Base-by-base conservation (phyloP, 2,888 invertebrate genomes). In the Physocephala rufipes region DNA sequence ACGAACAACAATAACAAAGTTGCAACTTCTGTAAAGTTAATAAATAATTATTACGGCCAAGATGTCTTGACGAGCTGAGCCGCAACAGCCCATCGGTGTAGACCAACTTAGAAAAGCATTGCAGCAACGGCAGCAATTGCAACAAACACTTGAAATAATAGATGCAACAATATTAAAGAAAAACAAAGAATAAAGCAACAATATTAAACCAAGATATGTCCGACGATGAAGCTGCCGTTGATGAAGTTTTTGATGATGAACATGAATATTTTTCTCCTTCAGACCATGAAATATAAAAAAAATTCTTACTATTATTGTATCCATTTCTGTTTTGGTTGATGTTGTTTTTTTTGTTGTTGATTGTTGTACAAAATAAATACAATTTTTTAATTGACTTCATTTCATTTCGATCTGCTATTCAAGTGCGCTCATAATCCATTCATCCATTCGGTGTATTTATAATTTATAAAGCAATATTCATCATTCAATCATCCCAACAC, bases 11-110 rank as follows among this genome's bases (percentile, higher is more conserved):
- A 9, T 28, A 62, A 66, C 21, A 55, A 43, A 51, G 7, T 19
- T n/a, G 55, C 59, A 67, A 67, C 67, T 67, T 67, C 59, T n/a
- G 28, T 47, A 67, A 59, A 21, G 59, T 45, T 67, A 61, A 67
- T 67, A 67, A 67, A 67, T 67, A 67, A 67, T 67, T 67, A 67
- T 67, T 47, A 67, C 61, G 67, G 49, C 59, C 67, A 67, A 67
- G 61, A 67, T 59, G 61, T 59, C 61, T 59, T 67, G 67, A 67
- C 67, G 67, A 67, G 49, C 16, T 47, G 58, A 67, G 59, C 67
- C 67, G 49, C 67, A 67, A 47, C 59, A 55, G 12, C 43, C 55
- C 43, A 58, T 30, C 65, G 45, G 49, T 21, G 30, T 36, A 64
- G 64, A 43, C 64, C 47, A 64, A 45, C 43, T 49, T 26, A 47